phyloP scores from a whole-genome alignment of 2,888 invertebrate genomes.

The Microctonus hyperodae region DNA sequence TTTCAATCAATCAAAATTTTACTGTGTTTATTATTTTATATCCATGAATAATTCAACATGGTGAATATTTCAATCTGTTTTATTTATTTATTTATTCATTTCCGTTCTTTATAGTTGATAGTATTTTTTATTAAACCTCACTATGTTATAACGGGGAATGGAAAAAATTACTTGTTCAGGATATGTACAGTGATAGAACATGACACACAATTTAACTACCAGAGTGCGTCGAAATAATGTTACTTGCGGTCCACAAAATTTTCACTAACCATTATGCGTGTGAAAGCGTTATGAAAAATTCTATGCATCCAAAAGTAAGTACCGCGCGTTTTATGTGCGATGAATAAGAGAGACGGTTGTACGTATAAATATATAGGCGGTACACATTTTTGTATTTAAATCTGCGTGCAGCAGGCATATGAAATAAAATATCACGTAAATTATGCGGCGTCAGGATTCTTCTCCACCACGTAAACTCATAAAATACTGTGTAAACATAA shows the following conservation, averaged over 20 bases:
- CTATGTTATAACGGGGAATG: neutral
- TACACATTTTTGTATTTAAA: constrained; percentile 4
- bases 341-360: neutral
- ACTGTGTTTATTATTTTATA: neutral
- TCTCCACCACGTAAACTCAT: neutral
- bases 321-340: constrained; percentile 7
- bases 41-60: neutral
- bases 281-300: constrained; percentile 31
- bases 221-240: constrained; percentile 1
- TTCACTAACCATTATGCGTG: constrained; percentile 11
- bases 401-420: constrained; percentile 5
- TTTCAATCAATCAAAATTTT: constrained; percentile 14
- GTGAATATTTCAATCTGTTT: too few species aligned
- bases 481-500: neutral
- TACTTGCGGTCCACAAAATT: constrained; percentile 17
- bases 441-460: constrained; percentile 12
- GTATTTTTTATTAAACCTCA: too few species aligned
- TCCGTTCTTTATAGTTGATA: neutral
- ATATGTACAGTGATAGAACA: constrained; percentile 18
- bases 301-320: constrained; percentile 35
- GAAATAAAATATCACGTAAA: constrained; percentile 17
- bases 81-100: too few species aligned
- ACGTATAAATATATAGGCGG: neutral
- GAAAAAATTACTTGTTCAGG: neutral
- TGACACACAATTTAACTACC: constrained; percentile 18